A percentile compares a stretch with the other conserved stretches of the same genome.
These are phyloP conservation scores for Lordiphosa collinella DNA, from an alignment of 1,140 invertebrate species.

Conservation along the genomic window DNA sequence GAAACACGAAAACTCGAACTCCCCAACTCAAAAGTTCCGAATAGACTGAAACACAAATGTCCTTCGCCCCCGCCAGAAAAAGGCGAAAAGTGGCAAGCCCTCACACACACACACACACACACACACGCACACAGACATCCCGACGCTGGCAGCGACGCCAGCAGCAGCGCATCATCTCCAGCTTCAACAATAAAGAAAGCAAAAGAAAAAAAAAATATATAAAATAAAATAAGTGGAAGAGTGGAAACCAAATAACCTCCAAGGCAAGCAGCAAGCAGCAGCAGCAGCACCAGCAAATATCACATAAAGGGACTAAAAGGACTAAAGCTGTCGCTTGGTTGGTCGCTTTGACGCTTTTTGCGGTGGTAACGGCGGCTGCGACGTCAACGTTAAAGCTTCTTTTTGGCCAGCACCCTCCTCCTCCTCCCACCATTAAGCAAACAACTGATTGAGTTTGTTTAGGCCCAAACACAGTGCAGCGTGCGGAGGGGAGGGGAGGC, in stretches of 20 bases:
- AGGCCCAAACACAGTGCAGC: slow-evolving; percentile 26
- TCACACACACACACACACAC: slow-evolving; percentile 15
- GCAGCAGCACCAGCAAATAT: no score
- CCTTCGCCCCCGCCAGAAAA: slow-evolving; percentile 42
- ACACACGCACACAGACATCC: slow-evolving; percentile 1
- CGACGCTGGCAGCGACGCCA: slow-evolving; percentile 13
- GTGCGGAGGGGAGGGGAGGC: neutral
- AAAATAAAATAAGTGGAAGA: slow-evolving; percentile 7
- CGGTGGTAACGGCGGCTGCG: slow-evolving; percentile 2
- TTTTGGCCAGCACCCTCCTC: slow-evolving; percentile 21
- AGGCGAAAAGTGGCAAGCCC: slow-evolving; percentile 30
- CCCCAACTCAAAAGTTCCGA: slow-evolving; percentile 59
- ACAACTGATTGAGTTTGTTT: slow-evolving; percentile 58
- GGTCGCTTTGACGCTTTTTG: slow-evolving; percentile 11
- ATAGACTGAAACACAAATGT: slow-evolving; percentile 50
- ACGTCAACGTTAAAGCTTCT: slow-evolving; percentile 30
- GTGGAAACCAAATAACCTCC: slow-evolving; percentile 8
- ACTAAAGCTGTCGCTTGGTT: slow-evolving; percentile 14
- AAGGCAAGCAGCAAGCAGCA: neutral
- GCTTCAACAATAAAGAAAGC: slow-evolving; percentile 7
- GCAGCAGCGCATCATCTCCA: slow-evolving; percentile 14
- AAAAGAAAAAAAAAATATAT: slow-evolving; percentile 18
- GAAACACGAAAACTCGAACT: slow-evolving; percentile 45
- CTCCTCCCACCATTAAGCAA: slow-evolving; percentile 15
- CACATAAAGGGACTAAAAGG: slow-evolving; percentile 6